Evolutionary conservation across 2,113 vertebrate species (phyloP).

Genomic region (Archilochus colubris): DNA sequence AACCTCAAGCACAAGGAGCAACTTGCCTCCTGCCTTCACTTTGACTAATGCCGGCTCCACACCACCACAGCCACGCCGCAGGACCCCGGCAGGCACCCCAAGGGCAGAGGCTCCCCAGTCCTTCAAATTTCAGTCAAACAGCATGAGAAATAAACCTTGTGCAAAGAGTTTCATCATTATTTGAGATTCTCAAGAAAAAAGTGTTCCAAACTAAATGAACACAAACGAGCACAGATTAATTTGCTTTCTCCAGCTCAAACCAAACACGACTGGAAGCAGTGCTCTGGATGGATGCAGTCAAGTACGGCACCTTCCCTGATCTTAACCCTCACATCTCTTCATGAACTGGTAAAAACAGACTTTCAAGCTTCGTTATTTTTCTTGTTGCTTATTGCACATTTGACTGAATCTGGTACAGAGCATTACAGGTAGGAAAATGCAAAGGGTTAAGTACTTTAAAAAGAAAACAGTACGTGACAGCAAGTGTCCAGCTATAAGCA

Average conservation of each 20-base stretch:
- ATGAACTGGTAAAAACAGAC: neutral
- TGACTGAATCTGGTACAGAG: neutral
- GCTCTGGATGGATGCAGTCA: neutral
- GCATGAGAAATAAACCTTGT: neutral
- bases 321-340: neutral
- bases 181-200: neutral
- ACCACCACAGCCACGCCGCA: rapidly evolving
- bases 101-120: rapidly evolving
- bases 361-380: neutral
- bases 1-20: neutral
- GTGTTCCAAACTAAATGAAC: neutral
- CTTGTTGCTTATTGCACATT: neutral
- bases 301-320: neutral
- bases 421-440: neutral
- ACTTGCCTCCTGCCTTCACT: rapidly evolving
- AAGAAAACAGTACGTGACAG: neutral
- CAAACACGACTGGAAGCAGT: neutral
- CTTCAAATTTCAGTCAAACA: neutral
- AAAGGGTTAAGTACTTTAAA: neutral
- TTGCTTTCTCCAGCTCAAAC: neutral
- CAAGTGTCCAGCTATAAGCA: neutral
- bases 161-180: neutral
- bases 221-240: neutral
- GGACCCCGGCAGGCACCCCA: rapidly evolving
- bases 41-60: neutral